Evolutionary conservation across 2,797 vertebrate species (phyloP), one percentile per base, ranked within the genome.

Genomic region (Zenarchopterus dispar): DNA sequence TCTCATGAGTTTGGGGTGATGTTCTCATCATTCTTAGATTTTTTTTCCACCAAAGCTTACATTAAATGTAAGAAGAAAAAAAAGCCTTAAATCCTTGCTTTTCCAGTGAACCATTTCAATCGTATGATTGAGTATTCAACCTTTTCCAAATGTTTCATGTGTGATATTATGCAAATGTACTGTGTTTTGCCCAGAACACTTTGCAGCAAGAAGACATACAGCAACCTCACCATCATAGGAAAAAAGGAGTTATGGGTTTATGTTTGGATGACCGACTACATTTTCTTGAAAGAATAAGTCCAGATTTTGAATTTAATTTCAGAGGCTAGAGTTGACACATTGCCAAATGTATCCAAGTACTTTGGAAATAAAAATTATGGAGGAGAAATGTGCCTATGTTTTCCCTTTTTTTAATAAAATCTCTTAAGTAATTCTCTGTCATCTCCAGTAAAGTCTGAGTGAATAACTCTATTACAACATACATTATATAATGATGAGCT

Each of bases 21-120:
- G n/a, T n/a, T n/a, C n/a, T n/a, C n/a, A n/a, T 58, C 62, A 67
- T 42, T 68, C 64, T 77, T 84, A 33, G 53, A 31, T 62, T 53
- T 76, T 75, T 80, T 74, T 57, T 70, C 74, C 28, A 28, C 1
- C 28, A 66, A 80, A n/a, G 84, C 94, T 93, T 92, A 89, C 90
- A 90, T 74, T 2, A 5, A 36, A 13, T n/a, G 33, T 63, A 70
- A 80, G 67, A 62, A 19, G 22, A 50, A 63, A 63, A 33, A 54
- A 66, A 43, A 81, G 83, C 82, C 88, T 89, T 92, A 82, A 74
- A 76, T 52, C 47, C 43, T 57, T 70, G 36, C 45, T 56, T 59
- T 55, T 65, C 39, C 15, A 33, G 8, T 56, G 21, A 61, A 47
- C 16, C 13, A 44, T 56, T 62, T 65, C 17, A 47, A 33, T 13